These are phyloP conservation scores for Habropoda laboriosa DNA, from an alignment of 1,140 invertebrate genomes.

Conservation along the genomic window DNA sequence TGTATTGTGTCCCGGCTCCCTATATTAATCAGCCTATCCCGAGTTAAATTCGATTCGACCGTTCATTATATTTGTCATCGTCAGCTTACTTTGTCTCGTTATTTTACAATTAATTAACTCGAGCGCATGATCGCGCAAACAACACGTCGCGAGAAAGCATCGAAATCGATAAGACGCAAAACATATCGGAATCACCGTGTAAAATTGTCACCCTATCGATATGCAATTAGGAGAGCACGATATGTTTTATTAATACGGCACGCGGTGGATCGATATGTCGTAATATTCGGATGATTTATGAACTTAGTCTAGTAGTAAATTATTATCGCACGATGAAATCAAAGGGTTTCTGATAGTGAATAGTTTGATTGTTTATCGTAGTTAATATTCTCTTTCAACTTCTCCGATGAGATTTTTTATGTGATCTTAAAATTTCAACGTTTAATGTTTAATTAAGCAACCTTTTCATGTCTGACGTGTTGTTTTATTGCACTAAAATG, in stretches of 20 bases:
- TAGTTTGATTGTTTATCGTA: background rate
- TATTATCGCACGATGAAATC: background rate
- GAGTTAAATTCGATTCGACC: conserved; percentile 14
- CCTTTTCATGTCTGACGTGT: background rate
- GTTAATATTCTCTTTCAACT: background rate
- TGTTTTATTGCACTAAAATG: background rate
- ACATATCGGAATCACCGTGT: background rate
- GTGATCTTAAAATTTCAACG: background rate
- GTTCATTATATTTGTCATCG: background rate
- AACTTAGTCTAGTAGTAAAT: background rate
- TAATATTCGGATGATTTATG: background rate
- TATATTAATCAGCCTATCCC: conserved; percentile 5
- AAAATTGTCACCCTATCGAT: background rate
- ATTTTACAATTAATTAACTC: conserved; percentile 21
- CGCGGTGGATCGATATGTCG: background rate
- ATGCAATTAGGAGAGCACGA: background rate
- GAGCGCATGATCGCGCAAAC: background rate
- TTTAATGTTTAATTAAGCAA: background rate
- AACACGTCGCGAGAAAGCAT: background rate
- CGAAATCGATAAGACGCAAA: background rate
- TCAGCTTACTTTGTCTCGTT: background rate
- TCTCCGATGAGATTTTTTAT: background rate
- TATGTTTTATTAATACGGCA: conserved; percentile 7
- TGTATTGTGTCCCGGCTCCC: background rate
- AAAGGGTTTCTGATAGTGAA: background rate